Evolutionary conservation across 1,140 invertebrate genomes (phyloP).

Genomic region (Acromyrmex charruanus): DNA sequence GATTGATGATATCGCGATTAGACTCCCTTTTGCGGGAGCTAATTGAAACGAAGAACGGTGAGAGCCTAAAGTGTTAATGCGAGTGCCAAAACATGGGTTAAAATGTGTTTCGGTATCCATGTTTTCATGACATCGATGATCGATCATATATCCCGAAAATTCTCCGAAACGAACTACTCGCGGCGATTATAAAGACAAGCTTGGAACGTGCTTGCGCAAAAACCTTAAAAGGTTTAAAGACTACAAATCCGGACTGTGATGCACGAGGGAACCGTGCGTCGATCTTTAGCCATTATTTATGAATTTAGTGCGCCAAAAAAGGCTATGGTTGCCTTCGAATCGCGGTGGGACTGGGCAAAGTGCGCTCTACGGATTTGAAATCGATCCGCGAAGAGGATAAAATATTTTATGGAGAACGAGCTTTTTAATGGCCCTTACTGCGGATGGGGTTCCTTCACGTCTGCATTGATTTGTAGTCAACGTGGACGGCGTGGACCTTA

Average conservation of each 20-base stretch:
- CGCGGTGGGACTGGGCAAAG: slow-evolving; percentile 7
- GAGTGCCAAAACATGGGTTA: slow-evolving; percentile 49
- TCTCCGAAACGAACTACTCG: slow-evolving; percentile 33
- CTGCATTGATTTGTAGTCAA: slow-evolving; percentile 74
- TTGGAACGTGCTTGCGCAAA: slow-evolving; percentile 71
- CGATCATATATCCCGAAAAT: slow-evolving; percentile 40
- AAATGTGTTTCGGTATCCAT: slow-evolving; percentile 56
- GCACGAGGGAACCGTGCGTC: slow-evolving; percentile 71
- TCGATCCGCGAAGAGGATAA: slow-evolving; percentile 77
- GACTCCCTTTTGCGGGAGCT: not conserved
- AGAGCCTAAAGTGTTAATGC: not conserved
- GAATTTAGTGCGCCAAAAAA: slow-evolving; percentile 81
- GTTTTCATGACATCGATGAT: slow-evolving; percentile 64
- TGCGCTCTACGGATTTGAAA: slow-evolving; percentile 76
- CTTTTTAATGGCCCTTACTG: slow-evolving; percentile 75
- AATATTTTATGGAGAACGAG: slow-evolving; percentile 79
- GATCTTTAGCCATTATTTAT: slow-evolving; percentile 83
- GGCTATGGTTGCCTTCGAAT: slow-evolving; percentile 67
- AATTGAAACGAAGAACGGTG: not conserved
- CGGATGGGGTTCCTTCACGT: slow-evolving; percentile 55
- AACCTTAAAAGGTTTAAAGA: slow-evolving; percentile 83
- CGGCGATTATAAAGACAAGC: slow-evolving; percentile 66
- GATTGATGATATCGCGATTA: not conserved
- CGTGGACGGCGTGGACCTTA: slow-evolving; percentile 68
- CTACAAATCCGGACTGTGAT: slow-evolving; percentile 80